A percentile compares a stretch with the other conserved stretches of the same genome.
These are phyloP conservation scores for Grallaria varia DNA, from an alignment of 2,113 vertebrate genomes.

Conservation along the genomic window DNA sequence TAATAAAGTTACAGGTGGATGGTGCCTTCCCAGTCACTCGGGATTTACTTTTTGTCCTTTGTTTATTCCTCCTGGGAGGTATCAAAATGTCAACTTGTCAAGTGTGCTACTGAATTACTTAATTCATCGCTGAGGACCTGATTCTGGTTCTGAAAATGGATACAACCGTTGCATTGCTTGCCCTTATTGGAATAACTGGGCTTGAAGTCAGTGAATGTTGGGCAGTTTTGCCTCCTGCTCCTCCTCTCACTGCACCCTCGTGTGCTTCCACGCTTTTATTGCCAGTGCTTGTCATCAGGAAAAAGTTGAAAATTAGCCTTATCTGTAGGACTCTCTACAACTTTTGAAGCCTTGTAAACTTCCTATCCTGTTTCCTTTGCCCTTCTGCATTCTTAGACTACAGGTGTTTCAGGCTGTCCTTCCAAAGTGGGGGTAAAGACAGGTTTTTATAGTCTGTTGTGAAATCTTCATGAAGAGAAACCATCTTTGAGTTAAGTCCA, in stretches of 20 bases:
- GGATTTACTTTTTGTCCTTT: background rate
- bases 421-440: background rate
- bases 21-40: background rate
- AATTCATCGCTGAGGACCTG: background rate
- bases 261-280: accelerated
- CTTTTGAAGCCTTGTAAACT: background rate
- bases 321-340: accelerated
- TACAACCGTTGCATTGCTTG: accelerated
- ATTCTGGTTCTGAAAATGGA: background rate
- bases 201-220: background rate
- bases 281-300: background rate
- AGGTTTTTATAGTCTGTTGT: background rate
- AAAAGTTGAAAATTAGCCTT: background rate
- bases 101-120: background rate
- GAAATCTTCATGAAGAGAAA: background rate
- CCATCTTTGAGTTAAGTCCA: background rate
- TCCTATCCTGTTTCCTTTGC: background rate
- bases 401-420: background rate
- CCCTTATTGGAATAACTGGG: background rate
- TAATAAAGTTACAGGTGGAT: background rate
- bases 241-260: accelerated
- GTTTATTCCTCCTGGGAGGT: background rate
- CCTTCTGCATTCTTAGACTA: background rate
- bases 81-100: background rate
- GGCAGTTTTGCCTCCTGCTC: background rate